Evolutionary conservation across 2,888 invertebrate species (phyloP).

Genomic region (Chymomyza amoena): DNA sequence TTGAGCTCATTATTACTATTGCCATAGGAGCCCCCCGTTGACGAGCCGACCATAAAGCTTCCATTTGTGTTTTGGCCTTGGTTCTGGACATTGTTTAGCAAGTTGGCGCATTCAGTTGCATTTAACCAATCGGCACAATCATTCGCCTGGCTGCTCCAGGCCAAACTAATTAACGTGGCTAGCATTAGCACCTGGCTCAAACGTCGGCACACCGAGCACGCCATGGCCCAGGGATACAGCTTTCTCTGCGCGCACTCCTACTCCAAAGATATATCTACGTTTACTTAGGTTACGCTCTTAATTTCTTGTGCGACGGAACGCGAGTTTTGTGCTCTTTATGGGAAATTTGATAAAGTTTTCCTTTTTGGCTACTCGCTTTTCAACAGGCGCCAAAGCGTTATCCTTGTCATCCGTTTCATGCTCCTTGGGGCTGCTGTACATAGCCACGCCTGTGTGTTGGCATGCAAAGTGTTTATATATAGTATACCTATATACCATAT

Average conservation of each 20-base stretch:
- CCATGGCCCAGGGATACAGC: constrained; percentile 22
- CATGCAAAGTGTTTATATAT: background rate
- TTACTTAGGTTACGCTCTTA: background rate
- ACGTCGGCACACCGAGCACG: constrained; percentile 21
- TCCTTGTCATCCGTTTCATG: constrained; percentile 1
- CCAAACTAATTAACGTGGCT: constrained; percentile 42
- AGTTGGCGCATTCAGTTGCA: constrained; percentile 53
- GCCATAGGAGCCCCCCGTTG: constrained; percentile 18
- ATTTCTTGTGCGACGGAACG: background rate
- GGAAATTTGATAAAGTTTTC: constrained; percentile 10
- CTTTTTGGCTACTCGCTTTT: background rate
- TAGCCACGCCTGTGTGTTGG: background rate
- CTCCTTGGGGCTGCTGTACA: background rate
- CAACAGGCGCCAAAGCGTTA: background rate
- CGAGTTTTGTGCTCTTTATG: constrained; percentile 11
- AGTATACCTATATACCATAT: too few relatives aligned
- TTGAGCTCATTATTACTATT: constrained; percentile 15
- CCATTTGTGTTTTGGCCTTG: constrained; percentile 19
- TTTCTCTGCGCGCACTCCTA: too few relatives aligned
- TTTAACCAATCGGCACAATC: constrained; percentile 53
- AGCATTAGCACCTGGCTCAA: constrained; percentile 35
- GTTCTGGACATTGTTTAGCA: constrained; percentile 27
- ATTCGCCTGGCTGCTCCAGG: constrained; percentile 24
- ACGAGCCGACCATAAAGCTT: constrained; percentile 19
- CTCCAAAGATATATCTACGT: background rate